Percentiles rank a stretch among this genome's conserved stretches.
Conservation (phyloP, 2,797 vertebrate genomes). For the Hippopotamyrus pictus region DNA sequence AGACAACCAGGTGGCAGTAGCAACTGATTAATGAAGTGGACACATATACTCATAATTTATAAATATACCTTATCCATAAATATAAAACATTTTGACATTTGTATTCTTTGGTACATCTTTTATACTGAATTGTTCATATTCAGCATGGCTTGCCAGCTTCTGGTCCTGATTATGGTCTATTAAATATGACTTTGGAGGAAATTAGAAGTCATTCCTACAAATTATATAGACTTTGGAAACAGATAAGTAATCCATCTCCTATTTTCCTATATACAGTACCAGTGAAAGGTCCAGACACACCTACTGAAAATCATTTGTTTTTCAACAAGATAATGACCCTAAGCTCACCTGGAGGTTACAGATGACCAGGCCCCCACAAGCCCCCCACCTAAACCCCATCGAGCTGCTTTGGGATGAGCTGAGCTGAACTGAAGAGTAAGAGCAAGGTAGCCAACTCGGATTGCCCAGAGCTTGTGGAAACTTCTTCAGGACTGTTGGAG, state of each 20-base stretch:
- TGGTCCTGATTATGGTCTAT: background rate
- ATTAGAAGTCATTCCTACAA: background rate
- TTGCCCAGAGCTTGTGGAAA: background rate
- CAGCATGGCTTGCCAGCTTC: background rate
- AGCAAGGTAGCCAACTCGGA: background rate
- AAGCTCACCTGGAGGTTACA: background rate
- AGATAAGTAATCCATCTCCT: background rate
- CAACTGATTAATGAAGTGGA: background rate
- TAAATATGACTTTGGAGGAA: background rate
- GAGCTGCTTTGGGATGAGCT: background rate
- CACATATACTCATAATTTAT: background rate
- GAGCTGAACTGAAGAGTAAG: background rate
- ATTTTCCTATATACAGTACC: background rate
- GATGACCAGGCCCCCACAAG: background rate
- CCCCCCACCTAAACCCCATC: background rate
- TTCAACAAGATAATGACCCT: background rate
- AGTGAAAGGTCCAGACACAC: background rate
- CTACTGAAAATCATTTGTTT: background rate
- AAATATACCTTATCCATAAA: background rate
- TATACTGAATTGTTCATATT: background rate
- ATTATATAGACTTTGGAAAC: background rate
- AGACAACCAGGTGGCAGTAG: background rate
- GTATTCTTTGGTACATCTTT: background rate
- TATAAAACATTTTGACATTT: constrained; percentile 1
- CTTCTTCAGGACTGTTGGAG: background rate